A percentile compares a stretch with the other conserved stretches of the same genome.
phyloP scores from a whole-genome alignment of 1,140 invertebrate genomes.

The Drosophila parvula region DNA sequence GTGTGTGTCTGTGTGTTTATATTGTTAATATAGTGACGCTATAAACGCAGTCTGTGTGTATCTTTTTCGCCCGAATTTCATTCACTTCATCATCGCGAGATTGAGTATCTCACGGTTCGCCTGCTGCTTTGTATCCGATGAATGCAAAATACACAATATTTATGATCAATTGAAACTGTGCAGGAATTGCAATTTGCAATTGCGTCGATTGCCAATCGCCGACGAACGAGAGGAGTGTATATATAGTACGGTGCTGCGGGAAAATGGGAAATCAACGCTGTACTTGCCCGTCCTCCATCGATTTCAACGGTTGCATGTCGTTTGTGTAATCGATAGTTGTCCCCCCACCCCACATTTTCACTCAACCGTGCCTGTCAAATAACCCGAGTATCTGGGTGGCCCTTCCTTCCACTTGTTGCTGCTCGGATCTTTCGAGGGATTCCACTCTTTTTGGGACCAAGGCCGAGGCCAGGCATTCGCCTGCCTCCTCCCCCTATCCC shows the following conservation, averaged over 20 bases:
- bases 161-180: slow-evolving; percentile 45
- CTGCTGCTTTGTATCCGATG: slow-evolving; percentile 33
- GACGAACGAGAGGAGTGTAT: no score
- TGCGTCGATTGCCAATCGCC: slow-evolving; percentile 1
- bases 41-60: slow-evolving; percentile 43
- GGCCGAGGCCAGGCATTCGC: slow-evolving; percentile 40
- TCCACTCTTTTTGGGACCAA: slow-evolving; percentile 25
- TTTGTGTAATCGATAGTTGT: slow-evolving; percentile 46
- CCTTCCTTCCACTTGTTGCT: slow-evolving; percentile 36
- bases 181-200: slow-evolving; percentile 37
- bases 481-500: no score
- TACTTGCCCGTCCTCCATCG: background rate
- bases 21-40: slow-evolving; percentile 45
- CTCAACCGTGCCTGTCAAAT: background rate
- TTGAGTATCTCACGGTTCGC: slow-evolving; percentile 12
- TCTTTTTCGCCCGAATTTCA: slow-evolving; percentile 13
- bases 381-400: slow-evolving; percentile 1
- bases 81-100: slow-evolving; percentile 7
- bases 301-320: slow-evolving; percentile 32
- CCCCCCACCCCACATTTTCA: background rate
- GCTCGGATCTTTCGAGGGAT: slow-evolving; percentile 10
- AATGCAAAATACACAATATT: slow-evolving; percentile 42
- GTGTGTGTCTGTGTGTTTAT: slow-evolving; percentile 13
- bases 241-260: background rate
- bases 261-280: slow-evolving; percentile 11